A percentile compares a stretch with the other conserved stretches of the same genome.
Conservation (phyloP, 2,113 vertebrate species). For the Loxodonta africana region DNA sequence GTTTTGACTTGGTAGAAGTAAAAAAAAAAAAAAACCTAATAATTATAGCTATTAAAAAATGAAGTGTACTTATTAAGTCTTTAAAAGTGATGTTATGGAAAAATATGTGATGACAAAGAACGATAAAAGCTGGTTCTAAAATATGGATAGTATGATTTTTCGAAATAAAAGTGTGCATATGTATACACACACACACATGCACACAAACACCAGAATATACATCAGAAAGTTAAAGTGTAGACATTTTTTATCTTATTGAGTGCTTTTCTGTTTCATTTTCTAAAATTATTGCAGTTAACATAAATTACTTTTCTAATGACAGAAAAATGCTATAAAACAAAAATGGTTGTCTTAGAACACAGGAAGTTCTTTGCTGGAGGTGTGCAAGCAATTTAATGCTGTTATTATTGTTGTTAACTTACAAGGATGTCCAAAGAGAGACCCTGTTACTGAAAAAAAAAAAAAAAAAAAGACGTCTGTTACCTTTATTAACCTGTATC, state of each 20-base stretch:
- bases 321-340: not conserved
- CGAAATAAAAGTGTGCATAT: not conserved
- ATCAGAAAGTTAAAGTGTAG: not conserved
- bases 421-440: not conserved
- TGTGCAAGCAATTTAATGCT: not conserved
- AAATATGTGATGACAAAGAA: not conserved
- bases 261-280: not conserved
- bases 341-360: not conserved
- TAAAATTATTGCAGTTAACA: constrained; percentile 28
- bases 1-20: not conserved
- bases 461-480: not conserved
- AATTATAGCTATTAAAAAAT: constrained; percentile 12
- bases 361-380: not conserved
- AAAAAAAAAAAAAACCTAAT: constrained; percentile 11
- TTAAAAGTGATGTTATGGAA: not conserved
- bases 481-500: not conserved
- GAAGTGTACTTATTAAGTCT: constrained; percentile 28
- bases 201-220: not conserved
- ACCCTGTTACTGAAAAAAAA: not conserved
- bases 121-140: constrained; percentile 4
- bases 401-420: not conserved
- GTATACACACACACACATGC: not conserved
- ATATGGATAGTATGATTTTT: not conserved
- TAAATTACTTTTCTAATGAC: constrained; percentile 37
- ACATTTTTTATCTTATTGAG: constrained; percentile 20